These are phyloP conservation scores for Galago senegalensis DNA, from an alignment of 2,797 vertebrate species.

Conservation along the genomic window DNA sequence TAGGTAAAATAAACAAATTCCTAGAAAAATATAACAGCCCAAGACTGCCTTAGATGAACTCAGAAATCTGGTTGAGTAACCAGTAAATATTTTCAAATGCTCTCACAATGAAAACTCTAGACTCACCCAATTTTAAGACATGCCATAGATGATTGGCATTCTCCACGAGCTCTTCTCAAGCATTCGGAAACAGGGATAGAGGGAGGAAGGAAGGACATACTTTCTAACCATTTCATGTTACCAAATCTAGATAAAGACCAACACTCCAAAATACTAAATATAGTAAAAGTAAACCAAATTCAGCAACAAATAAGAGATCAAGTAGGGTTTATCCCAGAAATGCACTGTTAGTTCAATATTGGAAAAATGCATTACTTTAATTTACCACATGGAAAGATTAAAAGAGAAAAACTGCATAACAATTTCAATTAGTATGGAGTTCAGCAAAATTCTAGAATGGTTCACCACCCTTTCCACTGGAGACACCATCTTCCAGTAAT, in stretches of 20 bases:
- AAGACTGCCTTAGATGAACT: background rate
- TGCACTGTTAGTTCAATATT: background rate
- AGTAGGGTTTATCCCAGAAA: background rate
- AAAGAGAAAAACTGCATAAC: background rate
- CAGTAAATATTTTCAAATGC: background rate
- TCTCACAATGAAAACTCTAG: conserved; percentile 1
- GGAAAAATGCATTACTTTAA: background rate
- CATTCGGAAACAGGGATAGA: background rate
- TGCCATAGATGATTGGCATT: background rate
- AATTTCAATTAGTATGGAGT: background rate
- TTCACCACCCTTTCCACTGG: no score
- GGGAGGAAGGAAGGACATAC: background rate
- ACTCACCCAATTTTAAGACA: background rate
- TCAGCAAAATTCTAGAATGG: background rate
- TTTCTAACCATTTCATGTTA: background rate
- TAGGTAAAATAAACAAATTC: background rate
- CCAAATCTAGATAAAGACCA: background rate
- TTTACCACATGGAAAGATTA: background rate
- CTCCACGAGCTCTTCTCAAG: background rate
- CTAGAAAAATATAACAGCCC: background rate
- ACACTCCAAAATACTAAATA: background rate
- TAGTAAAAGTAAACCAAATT: conserved; percentile 28
- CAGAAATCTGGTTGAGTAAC: background rate
- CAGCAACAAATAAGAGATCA: background rate
- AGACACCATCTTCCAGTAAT: no score